Percentiles rank a stretch among this genome's conserved stretches.
phyloP scores from a whole-genome alignment of 1,140 invertebrate species.

The Goniozus legneri region DNA sequence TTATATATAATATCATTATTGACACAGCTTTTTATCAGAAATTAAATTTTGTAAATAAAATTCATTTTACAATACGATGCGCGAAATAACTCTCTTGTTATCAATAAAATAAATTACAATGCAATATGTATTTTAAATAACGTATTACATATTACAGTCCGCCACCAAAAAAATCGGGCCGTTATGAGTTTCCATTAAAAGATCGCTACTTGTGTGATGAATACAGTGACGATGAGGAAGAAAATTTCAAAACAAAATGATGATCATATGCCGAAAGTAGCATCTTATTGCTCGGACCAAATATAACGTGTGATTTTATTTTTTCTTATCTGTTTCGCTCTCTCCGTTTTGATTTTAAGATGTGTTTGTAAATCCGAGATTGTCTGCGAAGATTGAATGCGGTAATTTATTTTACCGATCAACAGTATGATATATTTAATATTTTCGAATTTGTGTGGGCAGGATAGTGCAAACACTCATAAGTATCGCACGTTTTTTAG shows the following conservation, averaged over 20 bases:
- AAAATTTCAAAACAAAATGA: conserved; percentile 45
- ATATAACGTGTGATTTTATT: conserved; percentile 25
- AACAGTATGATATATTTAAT: no score
- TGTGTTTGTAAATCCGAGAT: no score
- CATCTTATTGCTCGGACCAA: conserved; percentile 25
- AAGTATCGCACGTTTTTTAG: no score
- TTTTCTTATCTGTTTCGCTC: no score
- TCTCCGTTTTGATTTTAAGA: no score
- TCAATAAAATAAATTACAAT: no score
- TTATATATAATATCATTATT: neutral
- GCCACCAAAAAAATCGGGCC: conserved; percentile 54
- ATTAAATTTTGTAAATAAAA: conserved; percentile 4
- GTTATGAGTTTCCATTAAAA: conserved; percentile 45
- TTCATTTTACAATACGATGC: conserved; percentile 7
- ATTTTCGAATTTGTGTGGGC: no score
- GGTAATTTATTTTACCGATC: no score
- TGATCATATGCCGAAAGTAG: conserved; percentile 17
- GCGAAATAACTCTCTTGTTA: conserved; percentile 4
- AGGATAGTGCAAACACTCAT: no score
- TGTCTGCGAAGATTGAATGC: no score
- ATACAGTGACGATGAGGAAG: conserved; percentile 54
- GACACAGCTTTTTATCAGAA: neutral
- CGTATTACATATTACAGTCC: conserved; percentile 44
- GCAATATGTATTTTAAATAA: conserved; percentile 3
- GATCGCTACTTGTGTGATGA: conserved; percentile 50